phyloP scores from a whole-genome alignment of 1,140 invertebrate species.

The Cephus cinctus region DNA sequence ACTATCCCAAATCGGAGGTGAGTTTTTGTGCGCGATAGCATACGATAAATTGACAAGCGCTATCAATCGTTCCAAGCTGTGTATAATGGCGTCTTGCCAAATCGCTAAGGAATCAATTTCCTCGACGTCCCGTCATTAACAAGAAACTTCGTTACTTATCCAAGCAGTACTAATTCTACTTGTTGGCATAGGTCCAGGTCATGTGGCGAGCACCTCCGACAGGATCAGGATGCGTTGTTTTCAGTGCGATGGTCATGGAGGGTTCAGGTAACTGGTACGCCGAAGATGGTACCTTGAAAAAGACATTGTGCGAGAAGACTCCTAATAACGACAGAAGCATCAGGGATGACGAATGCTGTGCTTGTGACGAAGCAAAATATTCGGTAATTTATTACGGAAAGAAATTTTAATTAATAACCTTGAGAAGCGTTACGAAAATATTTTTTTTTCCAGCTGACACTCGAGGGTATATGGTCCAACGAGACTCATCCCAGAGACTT shows the following conservation, averaged over 20 bases:
- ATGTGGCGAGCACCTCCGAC: slow-evolving; percentile 85
- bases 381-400: slow-evolving; percentile 59
- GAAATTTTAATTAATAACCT: neutral
- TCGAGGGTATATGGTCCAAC: slow-evolving; percentile 96
- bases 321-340: slow-evolving; percentile 54
- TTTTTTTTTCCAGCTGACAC: slow-evolving; percentile 68
- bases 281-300: slow-evolving; percentile 81
- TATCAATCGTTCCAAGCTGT: too few species aligned
- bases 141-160: too few species aligned
- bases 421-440: neutral
- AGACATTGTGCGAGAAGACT: slow-evolving; percentile 79
- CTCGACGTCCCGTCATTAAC: too few species aligned
- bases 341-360: slow-evolving; percentile 68
- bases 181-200: slow-evolving; percentile 64
- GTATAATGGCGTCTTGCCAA: too few species aligned
- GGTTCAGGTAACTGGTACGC: slow-evolving; percentile 81
- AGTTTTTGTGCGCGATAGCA: neutral
- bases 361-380: slow-evolving; percentile 91
- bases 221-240: slow-evolving; percentile 81
- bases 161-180: too few species aligned
- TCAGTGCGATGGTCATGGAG: slow-evolving; percentile 86
- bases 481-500: slow-evolving; percentile 97
- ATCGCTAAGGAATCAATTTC: too few species aligned
- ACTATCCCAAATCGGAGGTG: slow-evolving; percentile 77
- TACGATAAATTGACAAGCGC: too few species aligned